Conservation (phyloP, 2,797 vertebrate genomes). For the Gymnothorax javanicus region DNA sequence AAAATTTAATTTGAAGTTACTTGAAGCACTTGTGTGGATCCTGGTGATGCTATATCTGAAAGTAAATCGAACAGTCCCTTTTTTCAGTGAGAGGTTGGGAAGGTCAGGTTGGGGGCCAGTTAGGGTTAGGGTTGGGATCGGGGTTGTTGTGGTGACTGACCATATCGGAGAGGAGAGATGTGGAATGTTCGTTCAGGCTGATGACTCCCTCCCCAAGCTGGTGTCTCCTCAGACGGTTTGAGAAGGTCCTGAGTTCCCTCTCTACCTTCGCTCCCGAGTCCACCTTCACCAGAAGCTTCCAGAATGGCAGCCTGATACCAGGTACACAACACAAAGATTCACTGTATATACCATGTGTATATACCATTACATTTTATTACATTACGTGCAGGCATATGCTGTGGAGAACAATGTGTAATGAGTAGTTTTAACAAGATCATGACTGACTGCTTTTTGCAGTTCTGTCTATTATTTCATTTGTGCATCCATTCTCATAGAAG, state of each 20-base stretch:
- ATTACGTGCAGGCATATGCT: neutral
- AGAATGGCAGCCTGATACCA: constrained; percentile 75
- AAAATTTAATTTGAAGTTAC: too few species aligned
- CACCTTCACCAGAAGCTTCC: constrained; percentile 71
- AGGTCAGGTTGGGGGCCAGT: too few species aligned
- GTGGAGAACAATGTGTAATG: too few species aligned
- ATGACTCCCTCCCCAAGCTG: constrained; percentile 80
- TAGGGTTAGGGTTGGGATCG: too few species aligned
- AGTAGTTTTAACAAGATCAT: too few species aligned
- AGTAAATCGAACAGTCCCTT: too few species aligned
- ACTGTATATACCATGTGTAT: neutral
- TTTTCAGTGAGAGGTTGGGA: too few species aligned
- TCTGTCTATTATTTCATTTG: too few species aligned
- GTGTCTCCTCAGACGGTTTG: constrained; percentile 79
- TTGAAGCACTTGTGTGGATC: too few species aligned
- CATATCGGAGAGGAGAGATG: constrained; percentile 75
- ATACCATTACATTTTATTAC: neutral
- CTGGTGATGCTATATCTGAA: too few species aligned
- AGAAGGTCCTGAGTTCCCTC: constrained; percentile 81
- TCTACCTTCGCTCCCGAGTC: constrained; percentile 78
- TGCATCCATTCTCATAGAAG: too few species aligned
- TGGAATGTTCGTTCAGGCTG: constrained; percentile 83
- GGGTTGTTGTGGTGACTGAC: neutral
- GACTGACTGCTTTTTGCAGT: too few species aligned
- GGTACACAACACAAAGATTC: neutral